phyloP scores from a whole-genome alignment of 2,113 vertebrate genomes.

The Penelope pileata region DNA sequence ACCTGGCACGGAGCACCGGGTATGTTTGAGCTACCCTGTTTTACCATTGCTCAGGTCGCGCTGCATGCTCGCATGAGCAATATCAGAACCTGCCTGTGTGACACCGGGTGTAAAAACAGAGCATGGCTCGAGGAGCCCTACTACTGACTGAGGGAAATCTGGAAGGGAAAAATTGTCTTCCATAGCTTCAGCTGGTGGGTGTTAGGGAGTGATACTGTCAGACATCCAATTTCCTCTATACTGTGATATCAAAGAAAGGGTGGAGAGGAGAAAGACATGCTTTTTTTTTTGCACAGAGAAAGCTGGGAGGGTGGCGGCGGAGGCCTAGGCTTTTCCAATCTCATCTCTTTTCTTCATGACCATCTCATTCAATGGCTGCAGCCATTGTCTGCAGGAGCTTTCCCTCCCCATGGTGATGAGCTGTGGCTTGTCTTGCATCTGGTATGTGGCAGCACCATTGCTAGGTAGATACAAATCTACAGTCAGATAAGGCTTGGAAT shows the following conservation, averaged over 20 bases:
- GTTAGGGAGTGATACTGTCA: neutral
- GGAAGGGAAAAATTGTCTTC: neutral
- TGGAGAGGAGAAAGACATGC: neutral
- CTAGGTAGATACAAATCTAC: neutral
- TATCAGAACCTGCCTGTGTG: neutral
- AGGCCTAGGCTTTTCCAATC: neutral
- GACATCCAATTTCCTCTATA: neutral
- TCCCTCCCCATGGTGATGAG: neutral
- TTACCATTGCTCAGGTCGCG: neutral
- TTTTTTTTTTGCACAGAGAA: neutral
- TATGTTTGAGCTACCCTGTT: neutral
- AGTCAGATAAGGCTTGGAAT: slow-evolving; percentile 33
- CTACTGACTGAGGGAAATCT: neutral
- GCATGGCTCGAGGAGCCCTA: neutral
- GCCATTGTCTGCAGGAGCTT: neutral
- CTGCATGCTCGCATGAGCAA: neutral
- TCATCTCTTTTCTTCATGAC: neutral
- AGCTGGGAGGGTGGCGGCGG: neutral
- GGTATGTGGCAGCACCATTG: neutral
- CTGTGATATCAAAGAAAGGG: neutral
- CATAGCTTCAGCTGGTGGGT: neutral
- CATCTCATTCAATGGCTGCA: neutral
- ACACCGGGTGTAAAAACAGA: neutral
- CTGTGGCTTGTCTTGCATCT: neutral
- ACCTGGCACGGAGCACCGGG: neutral